phyloP scores from a whole-genome alignment of 2,888 invertebrate species.

The Lacanobia oleracea region DNA sequence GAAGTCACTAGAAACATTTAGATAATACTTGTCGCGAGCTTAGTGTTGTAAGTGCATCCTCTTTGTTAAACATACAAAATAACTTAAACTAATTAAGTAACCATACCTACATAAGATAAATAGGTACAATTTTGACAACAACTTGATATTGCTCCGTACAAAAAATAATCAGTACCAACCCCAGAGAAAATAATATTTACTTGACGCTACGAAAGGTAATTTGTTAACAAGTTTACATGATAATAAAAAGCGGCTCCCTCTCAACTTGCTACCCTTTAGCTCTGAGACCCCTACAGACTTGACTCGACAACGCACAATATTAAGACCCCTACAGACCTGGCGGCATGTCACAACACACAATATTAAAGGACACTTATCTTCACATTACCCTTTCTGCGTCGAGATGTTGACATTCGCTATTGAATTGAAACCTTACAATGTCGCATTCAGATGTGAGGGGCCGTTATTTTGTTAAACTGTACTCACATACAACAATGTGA shows the following conservation, averaged over 20 bases:
- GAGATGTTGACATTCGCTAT: background rate
- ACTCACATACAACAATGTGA: background rate
- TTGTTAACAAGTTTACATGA: slow-evolving; percentile 48
- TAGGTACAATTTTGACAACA: background rate
- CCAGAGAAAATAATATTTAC: slow-evolving; percentile 2
- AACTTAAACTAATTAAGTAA: background rate
- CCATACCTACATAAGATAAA: background rate
- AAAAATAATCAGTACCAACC: background rate
- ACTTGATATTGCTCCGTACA: background rate
- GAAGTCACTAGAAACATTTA: too few species aligned
- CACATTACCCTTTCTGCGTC: slow-evolving; percentile 21
- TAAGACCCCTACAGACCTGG: slow-evolving; percentile 25
- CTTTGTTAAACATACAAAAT: background rate
- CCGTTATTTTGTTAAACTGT: background rate
- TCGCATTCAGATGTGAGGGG: slow-evolving; percentile 3
- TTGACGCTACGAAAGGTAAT: slow-evolving; percentile 14
- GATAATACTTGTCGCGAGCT: too few species aligned
- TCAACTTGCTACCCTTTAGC: slow-evolving; percentile 33
- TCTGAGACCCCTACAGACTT: slow-evolving; percentile 14
- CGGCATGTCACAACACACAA: slow-evolving; percentile 29
- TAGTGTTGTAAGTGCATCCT: background rate
- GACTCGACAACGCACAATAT: slow-evolving; percentile 6
- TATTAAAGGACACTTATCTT: slow-evolving; percentile 21
- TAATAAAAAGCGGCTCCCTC: slow-evolving; percentile 33
- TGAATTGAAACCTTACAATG: slow-evolving; percentile 25